These are phyloP conservation scores for Euzophera pinguis DNA, from an alignment of 2,888 invertebrate species.

Conservation along the genomic window DNA sequence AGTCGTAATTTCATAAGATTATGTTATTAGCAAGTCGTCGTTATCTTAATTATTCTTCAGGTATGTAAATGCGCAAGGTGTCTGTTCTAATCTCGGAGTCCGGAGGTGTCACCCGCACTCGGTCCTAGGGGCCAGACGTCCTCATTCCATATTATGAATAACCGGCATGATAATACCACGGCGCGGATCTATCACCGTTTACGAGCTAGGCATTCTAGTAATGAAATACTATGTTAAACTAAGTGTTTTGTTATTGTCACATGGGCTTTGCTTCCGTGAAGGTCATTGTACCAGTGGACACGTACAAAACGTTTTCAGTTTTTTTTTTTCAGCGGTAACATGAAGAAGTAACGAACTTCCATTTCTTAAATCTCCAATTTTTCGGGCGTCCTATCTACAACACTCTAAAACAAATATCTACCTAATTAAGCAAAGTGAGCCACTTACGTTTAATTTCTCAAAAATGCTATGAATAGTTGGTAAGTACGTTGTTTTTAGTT, in stretches of 20 bases:
- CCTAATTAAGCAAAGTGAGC: no score
- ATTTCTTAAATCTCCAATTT: no score
- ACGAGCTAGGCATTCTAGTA: not conserved
- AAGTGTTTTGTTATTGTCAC: not conserved
- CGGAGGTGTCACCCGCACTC: slow-evolving; percentile 30
- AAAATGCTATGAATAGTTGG: no score
- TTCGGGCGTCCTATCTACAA: no score
- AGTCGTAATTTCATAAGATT: slow-evolving; percentile 5
- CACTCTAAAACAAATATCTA: no score
- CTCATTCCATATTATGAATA: slow-evolving; percentile 53
- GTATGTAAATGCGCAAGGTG: slow-evolving; percentile 9
- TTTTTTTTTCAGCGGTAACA: no score
- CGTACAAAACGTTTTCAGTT: no score
- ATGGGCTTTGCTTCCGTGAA: no score
- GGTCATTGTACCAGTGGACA: no score
- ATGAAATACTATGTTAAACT: not conserved
- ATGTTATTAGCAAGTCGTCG: slow-evolving; percentile 8
- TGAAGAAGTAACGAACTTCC: no score
- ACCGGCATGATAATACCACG: slow-evolving; percentile 36
- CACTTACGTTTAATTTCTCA: no score
- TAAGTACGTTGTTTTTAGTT: not conserved
- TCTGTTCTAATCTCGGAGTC: slow-evolving; percentile 22
- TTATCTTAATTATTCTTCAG: slow-evolving; percentile 8
- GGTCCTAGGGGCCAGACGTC: slow-evolving; percentile 40
- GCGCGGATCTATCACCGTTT: not conserved